Conservation (phyloP, 1,140 invertebrate species). For the Latrodectus geometricus region DNA sequence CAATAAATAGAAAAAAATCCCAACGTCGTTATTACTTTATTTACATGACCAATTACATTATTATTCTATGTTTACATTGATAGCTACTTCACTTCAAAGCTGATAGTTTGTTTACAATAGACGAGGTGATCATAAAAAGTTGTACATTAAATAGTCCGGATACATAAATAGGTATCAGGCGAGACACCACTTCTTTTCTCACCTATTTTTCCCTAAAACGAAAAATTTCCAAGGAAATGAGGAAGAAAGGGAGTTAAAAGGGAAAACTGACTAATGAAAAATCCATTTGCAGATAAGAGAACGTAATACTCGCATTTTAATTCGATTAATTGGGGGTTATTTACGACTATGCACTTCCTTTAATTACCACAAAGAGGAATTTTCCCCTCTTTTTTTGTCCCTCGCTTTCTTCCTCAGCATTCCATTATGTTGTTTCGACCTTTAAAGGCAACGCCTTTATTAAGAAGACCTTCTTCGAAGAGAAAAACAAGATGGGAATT, state of each 20-base stretch:
- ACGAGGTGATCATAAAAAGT: too few relatives aligned
- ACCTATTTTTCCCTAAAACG: not conserved
- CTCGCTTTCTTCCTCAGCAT: not conserved
- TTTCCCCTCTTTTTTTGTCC: constrained; percentile 6
- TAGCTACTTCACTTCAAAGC: too few relatives aligned
- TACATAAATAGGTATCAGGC: too few relatives aligned
- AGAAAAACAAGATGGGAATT: constrained; percentile 55
- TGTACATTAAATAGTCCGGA: too few relatives aligned
- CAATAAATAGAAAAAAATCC: too few relatives aligned
- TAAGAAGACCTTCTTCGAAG: constrained; percentile 10
- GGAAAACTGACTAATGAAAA: constrained; percentile 51
- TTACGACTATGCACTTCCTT: constrained; percentile 51
- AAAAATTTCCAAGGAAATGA: not conserved
- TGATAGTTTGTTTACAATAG: too few relatives aligned
- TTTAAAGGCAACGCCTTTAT: constrained; percentile 9
- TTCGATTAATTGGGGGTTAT: constrained; percentile 61
- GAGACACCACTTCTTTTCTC: too few relatives aligned
- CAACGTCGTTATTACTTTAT: too few relatives aligned
- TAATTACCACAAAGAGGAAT: constrained; percentile 56
- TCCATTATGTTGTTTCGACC: constrained; percentile 16
- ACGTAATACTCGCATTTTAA: constrained; percentile 54
- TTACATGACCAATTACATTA: too few relatives aligned
- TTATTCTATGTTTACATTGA: too few relatives aligned
- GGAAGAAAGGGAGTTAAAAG: constrained; percentile 19
- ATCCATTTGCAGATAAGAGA: constrained; percentile 47